These are phyloP conservation scores for Ooceraea biroi DNA, from an alignment of 1,140 invertebrate genomes.

Conservation along the genomic window DNA sequence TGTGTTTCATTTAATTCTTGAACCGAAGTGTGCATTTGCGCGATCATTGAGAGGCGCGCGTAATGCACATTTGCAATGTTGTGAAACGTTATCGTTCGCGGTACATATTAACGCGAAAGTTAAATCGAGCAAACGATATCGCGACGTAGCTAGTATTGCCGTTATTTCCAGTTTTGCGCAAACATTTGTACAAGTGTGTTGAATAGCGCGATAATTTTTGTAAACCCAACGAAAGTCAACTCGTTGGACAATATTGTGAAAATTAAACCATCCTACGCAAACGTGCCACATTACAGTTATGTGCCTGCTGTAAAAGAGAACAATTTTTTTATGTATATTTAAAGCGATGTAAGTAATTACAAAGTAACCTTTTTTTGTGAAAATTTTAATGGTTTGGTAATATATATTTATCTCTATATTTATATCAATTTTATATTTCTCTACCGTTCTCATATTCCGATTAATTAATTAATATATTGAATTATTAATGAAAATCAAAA, in stretches of 20 bases:
- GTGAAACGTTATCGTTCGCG: slow-evolving; percentile 46
- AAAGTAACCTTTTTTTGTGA: too few relatives aligned
- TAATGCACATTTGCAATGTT: slow-evolving; percentile 43
- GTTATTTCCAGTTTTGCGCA: slow-evolving; percentile 44
- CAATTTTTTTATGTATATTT: too few relatives aligned
- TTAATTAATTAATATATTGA: not conserved
- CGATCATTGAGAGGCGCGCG: slow-evolving; percentile 38
- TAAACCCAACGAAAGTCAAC: slow-evolving; percentile 5
- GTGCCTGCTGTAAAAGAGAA: too few relatives aligned
- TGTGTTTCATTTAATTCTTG: slow-evolving; percentile 51
- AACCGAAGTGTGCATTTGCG: slow-evolving; percentile 29
- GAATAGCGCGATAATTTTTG: slow-evolving; percentile 46
- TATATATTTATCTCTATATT: not conserved
- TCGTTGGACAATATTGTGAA: not conserved
- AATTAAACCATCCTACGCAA: slow-evolving; percentile 6
- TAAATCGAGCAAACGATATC: slow-evolving; percentile 49
- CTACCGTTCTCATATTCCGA: not conserved
- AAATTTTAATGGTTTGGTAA: too few relatives aligned
- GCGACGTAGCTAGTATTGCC: slow-evolving; percentile 43
- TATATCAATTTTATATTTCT: not conserved
- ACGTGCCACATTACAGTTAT: not conserved
- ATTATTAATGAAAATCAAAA: too few relatives aligned
- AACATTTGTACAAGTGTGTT: not conserved
- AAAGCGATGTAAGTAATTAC: too few relatives aligned
- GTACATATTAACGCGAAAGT: slow-evolving; percentile 40